Conservation (phyloP, 2,888 invertebrate genomes). For the Eulithis testata region DNA sequence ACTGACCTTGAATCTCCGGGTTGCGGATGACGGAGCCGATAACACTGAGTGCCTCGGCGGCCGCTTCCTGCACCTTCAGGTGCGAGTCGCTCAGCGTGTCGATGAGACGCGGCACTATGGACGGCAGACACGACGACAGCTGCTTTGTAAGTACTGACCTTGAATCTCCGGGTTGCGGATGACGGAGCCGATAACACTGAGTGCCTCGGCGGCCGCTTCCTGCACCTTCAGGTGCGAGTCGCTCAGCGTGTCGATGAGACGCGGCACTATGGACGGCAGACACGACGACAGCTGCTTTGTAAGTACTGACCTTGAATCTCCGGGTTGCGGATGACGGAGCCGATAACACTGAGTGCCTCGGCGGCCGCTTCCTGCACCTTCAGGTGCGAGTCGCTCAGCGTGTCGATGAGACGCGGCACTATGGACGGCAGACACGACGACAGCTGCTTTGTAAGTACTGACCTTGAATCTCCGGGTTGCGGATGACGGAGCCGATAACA, state of each 20-base stretch:
- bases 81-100: slow-evolving; percentile 99
- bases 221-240: slow-evolving; percentile 99
- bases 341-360: slow-evolving; percentile 97
- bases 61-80: slow-evolving; percentile 98
- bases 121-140: slow-evolving; percentile 98
- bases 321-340: slow-evolving; percentile 98
- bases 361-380: slow-evolving; percentile 98
- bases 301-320: slow-evolving; percentile 92
- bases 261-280: slow-evolving; percentile 98
- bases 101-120: slow-evolving; percentile 98
- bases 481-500: slow-evolving; percentile 98
- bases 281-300: slow-evolving; percentile 99
- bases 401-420: slow-evolving; percentile 98
- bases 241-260: slow-evolving; percentile 97
- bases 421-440: slow-evolving; percentile 99
- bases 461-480: slow-evolving; percentile 99
- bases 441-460: slow-evolving; percentile 91
- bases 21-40: slow-evolving; percentile 99
- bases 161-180: slow-evolving; percentile 99
- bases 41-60: slow-evolving; percentile 96
- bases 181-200: slow-evolving; percentile 98
- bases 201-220: slow-evolving; percentile 97
- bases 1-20: slow-evolving; percentile 96
- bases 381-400: slow-evolving; percentile 98
- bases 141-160: slow-evolving; percentile 91